phyloP scores from a whole-genome alignment of 2,888 invertebrate genomes.

The Eustalomyia histrio region DNA sequence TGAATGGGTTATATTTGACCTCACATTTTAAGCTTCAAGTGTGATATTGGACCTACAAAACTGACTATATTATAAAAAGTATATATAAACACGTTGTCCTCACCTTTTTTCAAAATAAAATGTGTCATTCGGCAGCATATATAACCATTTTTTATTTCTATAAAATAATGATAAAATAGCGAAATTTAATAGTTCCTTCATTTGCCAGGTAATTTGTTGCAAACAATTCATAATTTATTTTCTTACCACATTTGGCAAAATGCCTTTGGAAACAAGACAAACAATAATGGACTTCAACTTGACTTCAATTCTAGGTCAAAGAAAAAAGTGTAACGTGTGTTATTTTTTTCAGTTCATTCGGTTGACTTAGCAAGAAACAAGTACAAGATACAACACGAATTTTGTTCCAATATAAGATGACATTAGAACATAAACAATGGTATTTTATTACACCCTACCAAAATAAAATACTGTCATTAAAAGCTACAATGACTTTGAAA shows the following conservation, averaged over 20 bases:
- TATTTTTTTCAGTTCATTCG: constrained; percentile 18
- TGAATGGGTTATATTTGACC: too few species aligned
- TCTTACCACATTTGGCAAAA: constrained; percentile 61
- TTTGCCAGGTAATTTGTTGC: constrained; percentile 63
- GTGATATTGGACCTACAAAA: too few species aligned
- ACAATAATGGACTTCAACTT: constrained; percentile 64
- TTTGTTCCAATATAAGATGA: constrained; percentile 54
- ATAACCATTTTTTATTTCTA: too few species aligned
- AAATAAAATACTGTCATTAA: constrained; percentile 1
- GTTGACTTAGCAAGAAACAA: constrained; percentile 27
- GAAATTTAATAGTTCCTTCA: constrained; percentile 62
- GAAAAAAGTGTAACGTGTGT: constrained; percentile 63
- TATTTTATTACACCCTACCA: constrained; percentile 18
- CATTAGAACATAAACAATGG: constrained; percentile 63
- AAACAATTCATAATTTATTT: constrained; percentile 64
- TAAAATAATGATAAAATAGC: constrained; percentile 56
- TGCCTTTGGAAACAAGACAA: constrained; percentile 49
- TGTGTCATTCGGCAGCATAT: too few species aligned
- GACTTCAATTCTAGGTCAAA: constrained; percentile 64
- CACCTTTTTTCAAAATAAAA: too few species aligned
- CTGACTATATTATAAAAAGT: too few species aligned
- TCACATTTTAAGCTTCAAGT: too few species aligned
- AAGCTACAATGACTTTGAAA: background rate
- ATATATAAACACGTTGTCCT: too few species aligned
- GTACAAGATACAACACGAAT: constrained; percentile 45